Conservation (phyloP, 2,888 invertebrate species). For the Agriopis leucophaearia region DNA sequence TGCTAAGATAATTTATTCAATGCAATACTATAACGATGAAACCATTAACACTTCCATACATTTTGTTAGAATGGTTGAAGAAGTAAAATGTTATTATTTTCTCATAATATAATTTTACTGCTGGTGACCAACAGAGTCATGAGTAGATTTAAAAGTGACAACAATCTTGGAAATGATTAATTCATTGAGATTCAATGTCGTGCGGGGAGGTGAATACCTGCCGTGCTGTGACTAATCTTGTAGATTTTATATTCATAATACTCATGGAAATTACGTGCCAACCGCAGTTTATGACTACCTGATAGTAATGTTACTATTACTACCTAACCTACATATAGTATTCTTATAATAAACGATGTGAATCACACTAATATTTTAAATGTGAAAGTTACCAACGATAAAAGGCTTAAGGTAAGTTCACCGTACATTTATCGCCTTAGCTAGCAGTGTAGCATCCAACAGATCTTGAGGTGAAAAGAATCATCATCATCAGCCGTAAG, state of each 20-base stretch:
- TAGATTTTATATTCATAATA: conserved; percentile 15
- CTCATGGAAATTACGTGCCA: conserved; percentile 2
- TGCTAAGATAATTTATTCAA: conserved; percentile 16
- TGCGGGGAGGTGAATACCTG: conserved; percentile 37
- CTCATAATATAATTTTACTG: neutral
- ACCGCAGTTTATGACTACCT: neutral
- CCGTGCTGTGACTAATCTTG: conserved; percentile 50
- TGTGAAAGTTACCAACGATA: neutral
- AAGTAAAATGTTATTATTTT: conserved; percentile 19
- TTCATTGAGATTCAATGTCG: conserved; percentile 55
- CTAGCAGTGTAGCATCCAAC: too few relatives aligned
- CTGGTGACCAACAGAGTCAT: conserved; percentile 21
- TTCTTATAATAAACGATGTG: neutral
- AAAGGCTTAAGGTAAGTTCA: neutral
- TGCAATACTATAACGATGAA: conserved; percentile 19
- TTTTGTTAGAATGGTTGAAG: conserved; percentile 22
- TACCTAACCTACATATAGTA: neutral
- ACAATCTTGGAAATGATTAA: conserved; percentile 55
- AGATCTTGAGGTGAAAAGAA: too few relatives aligned
- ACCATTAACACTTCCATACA: conserved; percentile 22
- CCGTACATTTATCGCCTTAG: too few relatives aligned
- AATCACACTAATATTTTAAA: neutral
- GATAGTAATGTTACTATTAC: too few relatives aligned
- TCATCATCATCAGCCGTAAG: too few relatives aligned
- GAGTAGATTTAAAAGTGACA: conserved; percentile 33